Conservation (phyloP, 2,113 vertebrate species). For the Tragelaphus buxtoni region DNA sequence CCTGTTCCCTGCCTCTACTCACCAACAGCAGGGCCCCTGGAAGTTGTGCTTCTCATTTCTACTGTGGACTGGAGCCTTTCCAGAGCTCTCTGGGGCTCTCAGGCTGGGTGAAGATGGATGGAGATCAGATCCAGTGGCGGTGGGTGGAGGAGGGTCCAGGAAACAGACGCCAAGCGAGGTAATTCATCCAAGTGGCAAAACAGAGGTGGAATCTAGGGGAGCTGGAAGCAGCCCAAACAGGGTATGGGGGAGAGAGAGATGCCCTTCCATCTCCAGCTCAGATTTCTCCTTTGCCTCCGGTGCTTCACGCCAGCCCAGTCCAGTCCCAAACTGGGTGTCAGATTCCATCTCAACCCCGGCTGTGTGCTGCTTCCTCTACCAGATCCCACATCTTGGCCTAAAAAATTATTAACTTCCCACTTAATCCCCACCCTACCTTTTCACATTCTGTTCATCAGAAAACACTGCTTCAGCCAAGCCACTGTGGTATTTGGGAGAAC, state of each 20-base stretch:
- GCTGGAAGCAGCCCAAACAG: not conserved
- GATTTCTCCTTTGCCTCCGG: slow-evolving; percentile 41
- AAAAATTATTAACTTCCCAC: slow-evolving; percentile 57
- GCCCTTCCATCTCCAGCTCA: slow-evolving; percentile 25
- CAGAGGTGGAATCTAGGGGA: slow-evolving; percentile 7
- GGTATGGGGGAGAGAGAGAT: not conserved
- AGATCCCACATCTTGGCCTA: slow-evolving; percentile 36
- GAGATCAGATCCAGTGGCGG: slow-evolving; percentile 39
- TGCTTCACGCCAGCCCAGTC: not conserved
- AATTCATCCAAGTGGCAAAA: slow-evolving; percentile 54
- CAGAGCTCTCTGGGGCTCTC: not conserved
- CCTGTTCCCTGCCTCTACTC: not conserved
- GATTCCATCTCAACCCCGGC: slow-evolving; percentile 23
- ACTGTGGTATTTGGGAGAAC: not conserved
- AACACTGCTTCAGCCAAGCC: not conserved
- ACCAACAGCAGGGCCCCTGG: not conserved
- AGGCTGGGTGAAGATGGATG: slow-evolving; percentile 50
- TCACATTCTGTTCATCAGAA: slow-evolving; percentile 16
- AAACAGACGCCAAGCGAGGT: not conserved
- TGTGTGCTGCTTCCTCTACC: slow-evolving; percentile 39
- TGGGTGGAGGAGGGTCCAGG: slow-evolving; percentile 23
- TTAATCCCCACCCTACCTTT: not conserved
- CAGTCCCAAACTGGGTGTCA: slow-evolving; percentile 54
- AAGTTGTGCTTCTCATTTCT: slow-evolving; percentile 43
- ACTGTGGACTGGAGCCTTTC: not conserved